A percentile compares a stretch with the other conserved stretches of the same genome.
These are phyloP conservation scores for Andrena bucephala DNA, from an alignment of 2,888 invertebrate genomes.

Conservation along the genomic window DNA sequence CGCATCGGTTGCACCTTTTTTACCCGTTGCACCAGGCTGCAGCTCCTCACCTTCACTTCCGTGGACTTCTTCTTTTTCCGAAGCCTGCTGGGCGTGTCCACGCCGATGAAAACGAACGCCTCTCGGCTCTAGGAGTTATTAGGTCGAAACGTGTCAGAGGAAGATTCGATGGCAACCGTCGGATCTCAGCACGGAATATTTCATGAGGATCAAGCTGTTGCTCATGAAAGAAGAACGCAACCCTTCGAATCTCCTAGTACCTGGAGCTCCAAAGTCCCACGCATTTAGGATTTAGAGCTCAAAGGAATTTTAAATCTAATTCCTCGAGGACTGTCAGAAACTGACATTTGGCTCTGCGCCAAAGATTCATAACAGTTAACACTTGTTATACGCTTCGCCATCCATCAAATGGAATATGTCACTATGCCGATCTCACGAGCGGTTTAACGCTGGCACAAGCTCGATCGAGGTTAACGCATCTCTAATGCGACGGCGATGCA, in stretches of 20 bases:
- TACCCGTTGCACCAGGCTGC: slow-evolving; percentile 26
- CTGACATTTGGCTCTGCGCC: no score
- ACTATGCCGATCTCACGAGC: slow-evolving; percentile 46
- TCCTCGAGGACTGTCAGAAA: no score
- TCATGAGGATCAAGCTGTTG: no score
- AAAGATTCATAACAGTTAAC: neutral
- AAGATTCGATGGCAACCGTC: no score
- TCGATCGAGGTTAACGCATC: slow-evolving; percentile 83
- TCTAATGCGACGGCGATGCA: slow-evolving; percentile 77
- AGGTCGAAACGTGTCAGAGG: neutral
- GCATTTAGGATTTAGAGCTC: no score
- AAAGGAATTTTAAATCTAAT: no score
- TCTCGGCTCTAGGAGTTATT: neutral
- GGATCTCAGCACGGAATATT: no score
- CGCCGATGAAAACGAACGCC: slow-evolving; percentile 18
- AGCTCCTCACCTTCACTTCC: slow-evolving; percentile 45
- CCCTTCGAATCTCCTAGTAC: no score
- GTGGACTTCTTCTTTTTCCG: slow-evolving; percentile 30
- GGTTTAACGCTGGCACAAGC: slow-evolving; percentile 50
- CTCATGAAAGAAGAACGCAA: no score
- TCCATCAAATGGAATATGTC: slow-evolving; percentile 45
- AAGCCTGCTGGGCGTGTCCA: slow-evolving; percentile 32
- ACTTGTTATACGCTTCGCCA: neutral
- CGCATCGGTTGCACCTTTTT: slow-evolving; percentile 37
- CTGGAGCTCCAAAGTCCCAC: no score